phyloP scores from a whole-genome alignment of 2,888 invertebrate species.

The Zygaena filipendulae region DNA sequence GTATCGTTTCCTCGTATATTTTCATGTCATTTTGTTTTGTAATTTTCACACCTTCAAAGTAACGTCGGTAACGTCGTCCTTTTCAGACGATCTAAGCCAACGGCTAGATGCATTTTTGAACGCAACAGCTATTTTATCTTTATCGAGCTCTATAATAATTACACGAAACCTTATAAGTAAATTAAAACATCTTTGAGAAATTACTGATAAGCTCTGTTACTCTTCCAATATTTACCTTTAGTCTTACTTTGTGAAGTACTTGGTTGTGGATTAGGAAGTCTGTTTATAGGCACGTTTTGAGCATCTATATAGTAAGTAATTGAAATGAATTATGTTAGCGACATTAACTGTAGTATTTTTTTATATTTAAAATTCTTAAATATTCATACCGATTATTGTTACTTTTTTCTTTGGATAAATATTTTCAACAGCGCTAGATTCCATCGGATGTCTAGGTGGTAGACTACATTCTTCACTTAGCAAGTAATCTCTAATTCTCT shows the following conservation, averaged over 20 bases:
- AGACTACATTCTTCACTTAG: slow-evolving; percentile 45
- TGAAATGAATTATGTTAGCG: no score
- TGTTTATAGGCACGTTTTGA: no score
- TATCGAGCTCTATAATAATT: slow-evolving; percentile 19
- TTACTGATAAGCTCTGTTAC: no score
- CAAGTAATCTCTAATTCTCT: slow-evolving; percentile 51
- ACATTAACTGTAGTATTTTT: no score
- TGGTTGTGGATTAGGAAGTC: no score
- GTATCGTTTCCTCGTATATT: no score
- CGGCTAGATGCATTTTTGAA: slow-evolving; percentile 56
- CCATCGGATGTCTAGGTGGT: slow-evolving; percentile 28
- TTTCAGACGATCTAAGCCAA: slow-evolving; percentile 52
- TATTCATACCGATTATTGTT: slow-evolving; percentile 32
- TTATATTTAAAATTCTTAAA: neutral
- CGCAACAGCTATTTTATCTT: slow-evolving; percentile 29
- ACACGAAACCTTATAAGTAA: no score
- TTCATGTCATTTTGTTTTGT: no score
- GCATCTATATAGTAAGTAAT: no score
- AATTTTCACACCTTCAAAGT: slow-evolving; percentile 38
- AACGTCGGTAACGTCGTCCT: slow-evolving; percentile 52
- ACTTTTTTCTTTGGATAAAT: slow-evolving; percentile 38
- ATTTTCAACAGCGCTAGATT: slow-evolving; percentile 43
- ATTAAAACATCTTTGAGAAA: no score
- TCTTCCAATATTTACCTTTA: no score
- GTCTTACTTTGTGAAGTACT: no score